Conservation (phyloP, 2,797 vertebrate genomes). For the Mycteria americana region DNA sequence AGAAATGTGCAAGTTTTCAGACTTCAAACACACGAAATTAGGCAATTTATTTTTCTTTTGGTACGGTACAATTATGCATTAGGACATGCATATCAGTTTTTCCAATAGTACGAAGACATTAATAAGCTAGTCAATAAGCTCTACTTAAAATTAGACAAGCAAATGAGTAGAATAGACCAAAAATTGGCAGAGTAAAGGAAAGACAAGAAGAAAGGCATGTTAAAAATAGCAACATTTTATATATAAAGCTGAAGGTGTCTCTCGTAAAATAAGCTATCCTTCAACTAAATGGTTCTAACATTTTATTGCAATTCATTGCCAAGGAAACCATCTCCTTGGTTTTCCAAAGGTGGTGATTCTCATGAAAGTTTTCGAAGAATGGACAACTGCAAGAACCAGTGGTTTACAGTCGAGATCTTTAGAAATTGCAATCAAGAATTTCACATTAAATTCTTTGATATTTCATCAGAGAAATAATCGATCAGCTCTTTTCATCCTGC, state of each 20-base stretch:
- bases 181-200: background rate
- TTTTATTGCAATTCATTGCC: background rate
- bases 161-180: background rate
- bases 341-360: background rate
- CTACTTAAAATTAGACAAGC: background rate
- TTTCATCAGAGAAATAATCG: background rate
- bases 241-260: background rate
- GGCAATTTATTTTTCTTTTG: background rate
- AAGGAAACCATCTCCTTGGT: background rate
- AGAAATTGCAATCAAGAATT: background rate
- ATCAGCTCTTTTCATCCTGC: background rate
- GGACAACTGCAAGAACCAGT: background rate
- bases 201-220: background rate
- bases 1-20: background rate
- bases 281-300: background rate
- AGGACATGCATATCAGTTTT: background rate
- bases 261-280: background rate
- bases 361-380: background rate
- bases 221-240: background rate
- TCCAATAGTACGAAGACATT: background rate
- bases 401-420: background rate
- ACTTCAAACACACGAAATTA: background rate
- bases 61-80: background rate
- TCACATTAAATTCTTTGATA: background rate
- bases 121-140: background rate